A percentile compares a stretch with the other conserved stretches of the same genome.
phyloP scores from a whole-genome alignment of 2,888 invertebrate species.

The Cetonia aurata region DNA sequence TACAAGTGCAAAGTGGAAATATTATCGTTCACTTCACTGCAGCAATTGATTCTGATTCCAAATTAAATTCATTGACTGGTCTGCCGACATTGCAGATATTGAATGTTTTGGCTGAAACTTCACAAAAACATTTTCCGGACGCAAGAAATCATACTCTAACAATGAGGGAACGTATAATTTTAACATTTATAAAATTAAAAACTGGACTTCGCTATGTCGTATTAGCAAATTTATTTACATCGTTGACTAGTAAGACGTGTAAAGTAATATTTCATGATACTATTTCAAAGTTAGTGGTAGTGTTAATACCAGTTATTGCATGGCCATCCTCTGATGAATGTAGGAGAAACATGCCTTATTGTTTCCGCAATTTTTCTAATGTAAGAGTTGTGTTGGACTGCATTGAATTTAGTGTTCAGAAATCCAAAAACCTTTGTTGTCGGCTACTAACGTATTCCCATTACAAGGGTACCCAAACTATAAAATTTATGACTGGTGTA shows the following conservation, averaged over 20 bases:
- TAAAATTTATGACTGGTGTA: too few species aligned
- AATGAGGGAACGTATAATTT: constrained; percentile 8
- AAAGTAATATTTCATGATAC: constrained; percentile 32
- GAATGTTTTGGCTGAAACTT: background rate
- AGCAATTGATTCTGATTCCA: constrained; percentile 1
- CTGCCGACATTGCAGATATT: constrained; percentile 1
- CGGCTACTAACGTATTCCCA: constrained; percentile 51
- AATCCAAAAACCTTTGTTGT: constrained; percentile 50
- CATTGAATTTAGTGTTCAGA: constrained; percentile 51
- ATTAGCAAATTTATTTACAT: constrained; percentile 18
- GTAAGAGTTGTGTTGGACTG: constrained; percentile 53
- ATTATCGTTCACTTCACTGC: too few species aligned
- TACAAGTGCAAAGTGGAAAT: too few species aligned
- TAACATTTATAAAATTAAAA: constrained; percentile 38
- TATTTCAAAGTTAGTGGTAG: background rate
- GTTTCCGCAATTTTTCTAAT: constrained; percentile 51
- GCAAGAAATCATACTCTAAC: constrained; percentile 13
- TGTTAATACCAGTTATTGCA: constrained; percentile 5
- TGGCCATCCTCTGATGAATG: constrained; percentile 26
- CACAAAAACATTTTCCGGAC: constrained; percentile 7
- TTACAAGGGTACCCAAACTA: constrained; percentile 51
- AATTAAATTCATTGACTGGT: constrained; percentile 23
- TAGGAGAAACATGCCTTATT: constrained; percentile 49
- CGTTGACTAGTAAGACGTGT: constrained; percentile 22
- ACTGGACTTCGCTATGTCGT: constrained; percentile 27